Evolutionary conservation across 2,113 vertebrate genomes (phyloP).

Genomic region (Laticauda laticaudata): DNA sequence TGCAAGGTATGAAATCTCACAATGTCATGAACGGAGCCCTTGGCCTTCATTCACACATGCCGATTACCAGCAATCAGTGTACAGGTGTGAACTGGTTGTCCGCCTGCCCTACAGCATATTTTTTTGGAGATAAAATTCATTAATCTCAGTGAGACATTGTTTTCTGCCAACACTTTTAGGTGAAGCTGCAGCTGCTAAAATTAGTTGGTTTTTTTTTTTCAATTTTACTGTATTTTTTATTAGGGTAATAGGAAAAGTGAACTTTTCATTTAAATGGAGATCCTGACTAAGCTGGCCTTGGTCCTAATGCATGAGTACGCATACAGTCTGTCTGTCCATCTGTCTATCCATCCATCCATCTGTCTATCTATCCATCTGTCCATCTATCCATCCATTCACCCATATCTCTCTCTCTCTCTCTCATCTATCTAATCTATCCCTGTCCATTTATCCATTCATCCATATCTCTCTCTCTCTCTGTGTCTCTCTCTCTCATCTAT

Average conservation of each 20-base stretch:
- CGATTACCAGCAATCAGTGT: background rate
- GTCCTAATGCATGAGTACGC: background rate
- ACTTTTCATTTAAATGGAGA: background rate
- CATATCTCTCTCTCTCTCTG: rapidly evolving
- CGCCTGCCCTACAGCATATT: background rate
- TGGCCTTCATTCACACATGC: background rate
- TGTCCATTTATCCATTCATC: no score
- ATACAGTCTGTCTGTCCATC: background rate
- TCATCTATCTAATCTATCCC: no score
- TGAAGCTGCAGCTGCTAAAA: background rate
- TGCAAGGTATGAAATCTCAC: background rate
- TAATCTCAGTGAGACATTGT: background rate
- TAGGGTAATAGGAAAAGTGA: background rate
- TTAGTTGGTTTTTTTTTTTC: no score
- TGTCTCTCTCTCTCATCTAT: no score
- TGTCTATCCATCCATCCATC: background rate
- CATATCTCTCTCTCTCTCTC: no score
- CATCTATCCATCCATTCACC: no score
- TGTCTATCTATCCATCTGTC: background rate
- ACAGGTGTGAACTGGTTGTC: background rate
- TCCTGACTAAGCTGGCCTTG: background rate
- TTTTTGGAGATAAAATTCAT: background rate
- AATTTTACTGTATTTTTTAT: background rate
- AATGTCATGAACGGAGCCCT: background rate
- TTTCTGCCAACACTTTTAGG: background rate